Percentiles rank a stretch among this genome's conserved stretches.
Evolutionary conservation across 2,797 vertebrate species (phyloP).

Genomic region (Pseudomugil gertrudae): DNA sequence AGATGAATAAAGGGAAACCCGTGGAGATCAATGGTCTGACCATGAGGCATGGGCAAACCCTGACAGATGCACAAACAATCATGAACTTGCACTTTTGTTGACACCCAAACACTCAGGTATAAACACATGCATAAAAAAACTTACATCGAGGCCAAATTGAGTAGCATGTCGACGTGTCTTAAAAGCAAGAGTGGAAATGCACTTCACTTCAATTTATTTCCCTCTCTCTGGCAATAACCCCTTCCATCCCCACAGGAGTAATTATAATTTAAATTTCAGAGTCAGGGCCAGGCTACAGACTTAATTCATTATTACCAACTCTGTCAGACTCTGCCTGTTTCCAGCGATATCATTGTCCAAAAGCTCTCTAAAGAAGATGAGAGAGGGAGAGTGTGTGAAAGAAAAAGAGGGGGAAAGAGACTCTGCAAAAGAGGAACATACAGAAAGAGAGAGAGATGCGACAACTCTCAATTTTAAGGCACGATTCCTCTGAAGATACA

Average conservation of each 20-base stretch:
- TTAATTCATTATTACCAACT: slow-evolving; percentile 85
- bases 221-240: slow-evolving; percentile 81
- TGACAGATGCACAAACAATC: slow-evolving; percentile 28
- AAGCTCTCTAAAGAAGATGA: slow-evolving; percentile 81
- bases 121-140: slow-evolving; percentile 69
- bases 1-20: slow-evolving; percentile 34
- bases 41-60: slow-evolving; percentile 14
- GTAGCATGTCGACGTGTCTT: slow-evolving; percentile 74
- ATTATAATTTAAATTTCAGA: slow-evolving; percentile 90
- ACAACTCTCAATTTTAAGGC: slow-evolving; percentile 77
- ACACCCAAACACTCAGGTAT: slow-evolving; percentile 67
- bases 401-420: slow-evolving; percentile 46
- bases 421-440: slow-evolving; percentile 34
- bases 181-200: slow-evolving; percentile 80
- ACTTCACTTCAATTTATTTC: slow-evolving; percentile 86
- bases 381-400: slow-evolving; percentile 69
- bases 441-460: slow-evolving; percentile 33
- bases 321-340: slow-evolving; percentile 82
- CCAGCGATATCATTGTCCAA: slow-evolving; percentile 82
- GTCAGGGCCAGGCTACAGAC: slow-evolving; percentile 82
- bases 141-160: slow-evolving; percentile 70
- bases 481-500: slow-evolving; percentile 85
- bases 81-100: slow-evolving; percentile 57
- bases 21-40: slow-evolving; percentile 36
- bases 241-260: slow-evolving; percentile 84